Conservation (phyloP, 2,113 vertebrate species). For the Butastur rufipennis region DNA sequence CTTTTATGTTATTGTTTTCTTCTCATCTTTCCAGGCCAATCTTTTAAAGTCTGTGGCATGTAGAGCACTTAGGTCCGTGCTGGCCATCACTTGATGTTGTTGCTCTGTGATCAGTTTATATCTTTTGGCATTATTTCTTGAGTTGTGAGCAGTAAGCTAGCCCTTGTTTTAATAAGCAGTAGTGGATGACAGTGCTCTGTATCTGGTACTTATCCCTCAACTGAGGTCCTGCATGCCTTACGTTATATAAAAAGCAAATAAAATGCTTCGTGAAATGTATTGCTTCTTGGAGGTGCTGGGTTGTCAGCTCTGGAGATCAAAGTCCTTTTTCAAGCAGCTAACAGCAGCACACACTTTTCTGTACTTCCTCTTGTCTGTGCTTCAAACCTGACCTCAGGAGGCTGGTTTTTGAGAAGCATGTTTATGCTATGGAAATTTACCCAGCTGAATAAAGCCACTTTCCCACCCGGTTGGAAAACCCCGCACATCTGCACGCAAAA, state of each 20-base stretch:
- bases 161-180: neutral
- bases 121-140: neutral
- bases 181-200: neutral
- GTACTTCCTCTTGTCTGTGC: neutral
- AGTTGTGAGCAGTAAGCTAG: neutral
- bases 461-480: neutral
- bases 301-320: neutral
- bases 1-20: neutral
- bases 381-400: neutral
- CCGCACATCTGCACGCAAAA: accelerated
- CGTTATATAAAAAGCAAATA: neutral
- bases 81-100: accelerated
- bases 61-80: neutral
- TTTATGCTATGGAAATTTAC: neutral
- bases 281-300: neutral
- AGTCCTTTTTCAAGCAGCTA: neutral
- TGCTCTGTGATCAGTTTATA: neutral
- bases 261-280: neutral
- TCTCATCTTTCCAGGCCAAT: neutral
- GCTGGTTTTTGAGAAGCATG: neutral
- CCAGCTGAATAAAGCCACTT: neutral
- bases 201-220: neutral
- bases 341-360: neutral
- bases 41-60: accelerated
- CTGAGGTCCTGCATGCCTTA: neutral